A percentile compares a stretch with the other conserved stretches of the same genome.
phyloP scores from a whole-genome alignment of 2,888 invertebrate species.

The Melanophora roralis region DNA sequence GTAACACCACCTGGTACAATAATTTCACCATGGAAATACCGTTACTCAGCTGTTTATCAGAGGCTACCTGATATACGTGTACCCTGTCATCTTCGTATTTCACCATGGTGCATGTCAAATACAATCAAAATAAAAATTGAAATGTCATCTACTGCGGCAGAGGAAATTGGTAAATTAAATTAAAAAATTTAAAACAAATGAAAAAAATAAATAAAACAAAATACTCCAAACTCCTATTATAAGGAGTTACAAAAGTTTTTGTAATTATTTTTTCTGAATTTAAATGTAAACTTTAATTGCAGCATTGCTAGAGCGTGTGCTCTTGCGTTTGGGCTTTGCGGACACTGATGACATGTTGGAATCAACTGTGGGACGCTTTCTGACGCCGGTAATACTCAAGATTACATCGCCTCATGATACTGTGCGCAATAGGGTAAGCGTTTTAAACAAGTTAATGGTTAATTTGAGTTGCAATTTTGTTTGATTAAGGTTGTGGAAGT shows the following conservation, averaged over 20 bases:
- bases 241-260: not conserved
- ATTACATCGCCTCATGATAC: constrained; percentile 91
- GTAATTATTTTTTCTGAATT: not conserved
- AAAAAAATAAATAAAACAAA: not conserved
- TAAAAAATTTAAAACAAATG: constrained; percentile 26
- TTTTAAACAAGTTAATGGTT: not conserved
- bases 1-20: too few relatives aligned
- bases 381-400: constrained; percentile 93
- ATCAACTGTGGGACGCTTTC: constrained; percentile 85
- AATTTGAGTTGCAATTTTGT: not conserved
- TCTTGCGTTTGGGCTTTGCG: constrained; percentile 91
- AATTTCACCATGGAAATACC: too few relatives aligned
- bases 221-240: not conserved
- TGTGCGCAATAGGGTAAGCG: constrained; percentile 82
- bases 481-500: constrained; percentile 91
- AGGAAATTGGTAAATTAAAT: constrained; percentile 75
- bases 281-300: constrained; percentile 33
- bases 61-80: too few relatives aligned
- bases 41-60: too few relatives aligned
- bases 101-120: too few relatives aligned
- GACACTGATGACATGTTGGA: constrained; percentile 94
- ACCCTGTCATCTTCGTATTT: too few relatives aligned
- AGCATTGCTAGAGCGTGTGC: constrained; percentile 93
- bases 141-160: constrained; percentile 75
- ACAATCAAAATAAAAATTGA: constrained; percentile 60